Evolutionary conservation across 2,797 vertebrate species (phyloP).

Genomic region (Hydrolagus colliei): DNA sequence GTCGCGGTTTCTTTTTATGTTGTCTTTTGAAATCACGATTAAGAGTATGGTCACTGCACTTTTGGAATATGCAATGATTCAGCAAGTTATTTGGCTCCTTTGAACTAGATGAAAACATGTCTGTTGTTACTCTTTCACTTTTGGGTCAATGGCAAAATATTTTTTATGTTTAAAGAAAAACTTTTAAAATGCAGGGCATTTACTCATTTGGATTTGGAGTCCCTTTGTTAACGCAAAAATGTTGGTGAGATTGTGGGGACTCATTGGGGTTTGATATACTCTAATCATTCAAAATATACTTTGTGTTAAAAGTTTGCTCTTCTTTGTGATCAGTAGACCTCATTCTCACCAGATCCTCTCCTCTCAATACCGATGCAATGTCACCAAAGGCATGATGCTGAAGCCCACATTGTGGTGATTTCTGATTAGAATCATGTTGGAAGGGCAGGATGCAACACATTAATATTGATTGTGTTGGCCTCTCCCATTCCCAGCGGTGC

Average conservation of each 20-base stretch:
- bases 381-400: background rate
- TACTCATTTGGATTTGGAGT: background rate
- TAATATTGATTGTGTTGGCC: background rate
- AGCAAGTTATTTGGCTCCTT: background rate
- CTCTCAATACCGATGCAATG: background rate
- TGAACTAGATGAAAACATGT: background rate
- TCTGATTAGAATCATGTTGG: background rate
- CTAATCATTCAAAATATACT: too few species aligned
- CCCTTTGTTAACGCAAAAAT: background rate
- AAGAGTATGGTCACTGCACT: background rate
- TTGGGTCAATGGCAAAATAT: background rate
- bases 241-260: background rate
- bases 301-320: too few species aligned
- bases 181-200: background rate
- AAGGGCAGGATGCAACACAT: background rate
- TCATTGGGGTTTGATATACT: too few species aligned
- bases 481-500: background rate
- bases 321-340: too few species aligned
- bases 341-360: background rate
- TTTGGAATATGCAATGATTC: background rate
- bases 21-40: background rate
- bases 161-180: background rate
- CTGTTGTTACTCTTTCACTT: background rate
- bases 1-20: background rate
- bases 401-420: background rate